phyloP scores from a whole-genome alignment of 2,113 vertebrate species.

The Mungos mungo region DNA sequence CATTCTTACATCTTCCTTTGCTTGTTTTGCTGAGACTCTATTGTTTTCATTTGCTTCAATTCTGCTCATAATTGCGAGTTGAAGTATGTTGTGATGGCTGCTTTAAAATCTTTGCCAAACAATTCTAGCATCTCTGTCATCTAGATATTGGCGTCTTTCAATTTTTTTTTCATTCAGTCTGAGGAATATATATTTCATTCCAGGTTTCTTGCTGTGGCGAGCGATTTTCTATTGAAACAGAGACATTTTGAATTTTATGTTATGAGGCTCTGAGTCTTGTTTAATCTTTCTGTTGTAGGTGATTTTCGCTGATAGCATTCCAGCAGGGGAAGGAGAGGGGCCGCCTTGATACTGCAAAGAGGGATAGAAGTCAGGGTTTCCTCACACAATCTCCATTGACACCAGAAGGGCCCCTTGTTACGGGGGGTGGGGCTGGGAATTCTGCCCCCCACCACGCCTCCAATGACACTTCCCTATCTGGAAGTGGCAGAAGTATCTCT shows the following conservation, averaged over 20 bases:
- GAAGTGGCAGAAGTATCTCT: neutral
- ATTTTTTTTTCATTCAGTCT: neutral
- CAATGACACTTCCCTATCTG: neutral
- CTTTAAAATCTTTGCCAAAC: neutral
- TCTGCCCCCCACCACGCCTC: neutral
- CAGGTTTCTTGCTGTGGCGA: neutral
- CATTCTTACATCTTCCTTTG: neutral
- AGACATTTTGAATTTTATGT: neutral
- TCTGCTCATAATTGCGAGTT: neutral
- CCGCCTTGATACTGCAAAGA: neutral
- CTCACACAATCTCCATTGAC: neutral
- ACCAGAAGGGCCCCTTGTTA: neutral
- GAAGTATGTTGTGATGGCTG: neutral
- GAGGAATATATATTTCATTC: neutral
- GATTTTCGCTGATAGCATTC: neutral
- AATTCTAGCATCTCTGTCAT: neutral
- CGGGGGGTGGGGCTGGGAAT: too few relatives aligned
- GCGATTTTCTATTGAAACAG: neutral
- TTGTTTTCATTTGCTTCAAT: neutral
- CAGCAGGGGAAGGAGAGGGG: neutral
- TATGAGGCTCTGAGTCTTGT: neutral
- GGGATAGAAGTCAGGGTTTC: neutral
- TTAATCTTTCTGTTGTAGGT: neutral
- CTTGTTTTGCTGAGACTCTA: neutral
- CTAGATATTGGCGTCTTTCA: neutral